Base-by-base conservation (phyloP, 1,140 invertebrate species). In the Macrobrachium rosenbergii region DNA sequence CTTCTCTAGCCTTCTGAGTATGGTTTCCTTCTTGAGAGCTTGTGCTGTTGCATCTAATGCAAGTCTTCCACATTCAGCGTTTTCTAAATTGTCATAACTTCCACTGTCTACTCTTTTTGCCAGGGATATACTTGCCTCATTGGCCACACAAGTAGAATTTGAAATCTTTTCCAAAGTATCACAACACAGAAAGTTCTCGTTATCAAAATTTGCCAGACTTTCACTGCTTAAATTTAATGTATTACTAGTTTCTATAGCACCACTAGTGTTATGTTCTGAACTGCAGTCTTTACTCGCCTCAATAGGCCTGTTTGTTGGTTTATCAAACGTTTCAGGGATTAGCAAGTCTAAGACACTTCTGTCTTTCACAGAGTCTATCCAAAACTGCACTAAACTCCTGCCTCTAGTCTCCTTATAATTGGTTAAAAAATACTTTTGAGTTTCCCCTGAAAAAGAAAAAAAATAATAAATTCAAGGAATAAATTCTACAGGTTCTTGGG, bases 381-480 rank as follows among this genome's bases (percentile, higher is more conserved):
- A 89, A 43, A 89, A 89, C 89, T 89, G 89, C 11, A 89, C 87
- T 52, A 89, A 75, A 69, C 87, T 89, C 63, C 87, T 86, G 92
- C 95, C 94, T 75, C 86, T 89, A 58, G 87, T 67, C 81, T 89
- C 89, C 75, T 86, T 86, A 69, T 89, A 88, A 69, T 88, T 89
- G 37, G 81, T 88, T 60, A 89, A 58, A 75, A 89, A 88, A 84
- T 88, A 89, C 64, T 89, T 89, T 45, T 88, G 84, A n/a, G 85
- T 88, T 59, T 83, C 82, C 82, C 82, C 87, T 90, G 83, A 43
- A 76, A 78, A n/a, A 19, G 73, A 87, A 83, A 67, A 21, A 21
- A 63, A 14, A 52, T 28, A 67, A 43, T n/a, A 16, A n/a, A 76
- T 52, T 19, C 64, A 67, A 28, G 23, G 58, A 12, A 83, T 17